Evolutionary conservation across 2,888 invertebrate species (phyloP).

Genomic region (Phyto melanocephala): DNA sequence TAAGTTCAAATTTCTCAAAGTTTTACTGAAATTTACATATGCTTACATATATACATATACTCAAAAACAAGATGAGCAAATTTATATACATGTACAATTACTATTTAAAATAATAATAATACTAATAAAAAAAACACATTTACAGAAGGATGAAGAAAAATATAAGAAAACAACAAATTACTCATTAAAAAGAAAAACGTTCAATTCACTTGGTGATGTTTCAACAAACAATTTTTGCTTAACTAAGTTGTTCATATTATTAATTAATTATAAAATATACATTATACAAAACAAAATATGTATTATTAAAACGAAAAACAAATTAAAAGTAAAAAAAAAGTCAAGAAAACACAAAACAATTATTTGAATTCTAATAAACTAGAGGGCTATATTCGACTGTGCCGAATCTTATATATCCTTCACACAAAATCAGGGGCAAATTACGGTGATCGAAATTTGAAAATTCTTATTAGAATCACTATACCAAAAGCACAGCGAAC

Average conservation of each 20-base stretch:
- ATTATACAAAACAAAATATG: conserved; percentile 36
- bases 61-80: no score
- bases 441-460: no score
- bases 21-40: no score
- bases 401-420: no score
- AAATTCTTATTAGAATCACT: no score
- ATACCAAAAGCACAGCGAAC: no score
- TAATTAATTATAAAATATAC: conserved; percentile 39
- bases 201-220: conserved; percentile 64
- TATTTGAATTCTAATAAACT: not conserved
- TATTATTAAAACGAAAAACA: conserved; percentile 18
- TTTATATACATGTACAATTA: no score
- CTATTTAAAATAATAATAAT: no score
- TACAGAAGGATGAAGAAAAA: not conserved
- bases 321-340: not conserved
- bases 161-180: conserved; percentile 7
- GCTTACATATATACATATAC: conserved; percentile 1
- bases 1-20: conserved; percentile 52
- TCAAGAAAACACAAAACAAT: not conserved
- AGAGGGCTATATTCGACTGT: no score
- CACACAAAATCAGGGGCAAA: not conserved
- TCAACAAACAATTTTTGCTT: conserved; percentile 43
- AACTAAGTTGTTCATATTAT: conserved; percentile 59
- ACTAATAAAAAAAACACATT: not conserved
- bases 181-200: conserved; percentile 61